Evolutionary conservation across 1,140 invertebrate genomes (phyloP), one percentile per base, ranked within the genome.

Genomic region (Heterodera schachtii): DNA sequence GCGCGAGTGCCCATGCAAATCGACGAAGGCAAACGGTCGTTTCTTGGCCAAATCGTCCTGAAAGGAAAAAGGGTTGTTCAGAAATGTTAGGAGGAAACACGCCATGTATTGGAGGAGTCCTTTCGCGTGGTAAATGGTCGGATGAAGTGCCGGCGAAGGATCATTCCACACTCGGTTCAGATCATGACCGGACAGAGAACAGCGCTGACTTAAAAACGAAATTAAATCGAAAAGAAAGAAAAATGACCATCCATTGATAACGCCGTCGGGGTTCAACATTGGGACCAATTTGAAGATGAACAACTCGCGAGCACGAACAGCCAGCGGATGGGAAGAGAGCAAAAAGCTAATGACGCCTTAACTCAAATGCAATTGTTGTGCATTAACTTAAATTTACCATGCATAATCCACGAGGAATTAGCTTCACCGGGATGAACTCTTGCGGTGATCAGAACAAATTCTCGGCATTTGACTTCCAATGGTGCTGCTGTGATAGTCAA

Each of bases 61-160:
- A 75, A 81, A 83, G 82, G 44, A 2, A 44, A 43, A 41, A 80
- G n/a, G 52, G 31, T 75, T 5, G 41, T 52, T 47, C 57, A 46
- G 21, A n/a, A 73, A 19, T 41, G 47, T 13, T 43, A 21, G 43
- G 21, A 49, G 5, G 21, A 5, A 49, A 9, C 75, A 80, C 76
- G 84, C 88, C 83, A 86, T 81, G 73, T 90, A 90, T 80, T 89
- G 88, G 13, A 89, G 78, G 77, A 87, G 88, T 89, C 93, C 93
- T 92, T 95, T 97, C 7, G 95, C 94, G 90, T 97, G 95, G 94
- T 95, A 98, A 83, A 97, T 95, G 43, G 95, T 94, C 49, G 96
- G 96, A 92, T 95, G 94, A 70, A 94, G 91, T 85, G 92, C 90
- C 78, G 92, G 92, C 90, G 93, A 93, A 2, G 95, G 94, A 95